These are phyloP conservation scores for Carcina quercana DNA, from an alignment of 2,888 invertebrate species.

Conservation along the genomic window DNA sequence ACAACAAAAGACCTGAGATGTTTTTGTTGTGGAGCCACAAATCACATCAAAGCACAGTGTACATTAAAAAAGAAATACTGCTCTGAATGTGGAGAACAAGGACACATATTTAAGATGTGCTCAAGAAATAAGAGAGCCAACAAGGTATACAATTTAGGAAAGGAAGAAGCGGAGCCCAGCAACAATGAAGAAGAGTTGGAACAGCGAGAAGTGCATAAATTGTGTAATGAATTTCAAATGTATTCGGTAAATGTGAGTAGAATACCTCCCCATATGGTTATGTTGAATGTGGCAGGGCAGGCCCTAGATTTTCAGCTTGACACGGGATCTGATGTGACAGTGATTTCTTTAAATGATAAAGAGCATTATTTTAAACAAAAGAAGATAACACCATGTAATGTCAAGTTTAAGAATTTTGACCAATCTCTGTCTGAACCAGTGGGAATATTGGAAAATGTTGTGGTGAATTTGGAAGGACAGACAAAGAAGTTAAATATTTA, in stretches of 20 bases:
- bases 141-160: neutral
- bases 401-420: conserved; percentile 8
- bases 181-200: neutral
- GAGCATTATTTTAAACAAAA: neutral
- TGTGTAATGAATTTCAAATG: neutral
- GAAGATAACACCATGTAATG: neutral
- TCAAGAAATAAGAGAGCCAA: neutral
- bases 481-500: neutral
- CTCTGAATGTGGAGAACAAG: conserved; percentile 9
- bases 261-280: neutral
- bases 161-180: too few relatives aligned
- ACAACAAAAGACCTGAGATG: too few relatives aligned
- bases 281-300: neutral
- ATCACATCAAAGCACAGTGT: conserved; percentile 7
- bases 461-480: neutral
- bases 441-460: conserved; percentile 2
- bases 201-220: neutral
- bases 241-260: neutral
- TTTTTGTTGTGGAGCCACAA: conserved; percentile 6
- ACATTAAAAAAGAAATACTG: conserved; percentile 8
- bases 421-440: conserved; percentile 5
- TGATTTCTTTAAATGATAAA: conserved; percentile 5
- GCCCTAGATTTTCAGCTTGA: neutral
- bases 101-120: conserved; percentile 7
- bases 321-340: neutral